These are phyloP conservation scores for Meriones psammophilus DNA, from an alignment of 2,797 vertebrate species.

Conservation along the genomic window DNA sequence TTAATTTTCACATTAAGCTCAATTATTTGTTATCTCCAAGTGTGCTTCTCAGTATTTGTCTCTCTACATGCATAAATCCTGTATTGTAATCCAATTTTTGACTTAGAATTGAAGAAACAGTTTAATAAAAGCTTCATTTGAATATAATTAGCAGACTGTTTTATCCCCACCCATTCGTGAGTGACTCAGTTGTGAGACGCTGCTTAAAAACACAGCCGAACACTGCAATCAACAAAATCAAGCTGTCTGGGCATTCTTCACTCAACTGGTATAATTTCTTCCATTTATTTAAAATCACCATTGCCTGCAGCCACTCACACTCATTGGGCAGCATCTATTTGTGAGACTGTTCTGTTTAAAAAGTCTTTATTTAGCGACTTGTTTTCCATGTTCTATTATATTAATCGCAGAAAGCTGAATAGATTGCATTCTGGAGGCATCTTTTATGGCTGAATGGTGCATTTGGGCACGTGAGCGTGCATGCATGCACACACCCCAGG, in stretches of 20 bases:
- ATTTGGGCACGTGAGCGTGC: accelerated
- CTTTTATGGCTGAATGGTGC: background rate
- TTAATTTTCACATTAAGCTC: constrained; percentile 63
- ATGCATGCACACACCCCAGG: background rate
- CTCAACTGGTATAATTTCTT: constrained; percentile 47
- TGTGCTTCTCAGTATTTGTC: constrained; percentile 12
- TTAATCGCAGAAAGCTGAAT: constrained; percentile 38
- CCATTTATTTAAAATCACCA: background rate
- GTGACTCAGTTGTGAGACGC: constrained; percentile 21
- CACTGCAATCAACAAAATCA: background rate
- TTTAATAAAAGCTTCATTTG: constrained; percentile 53
- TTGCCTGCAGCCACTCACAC: background rate
- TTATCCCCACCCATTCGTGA: constrained; percentile 16
- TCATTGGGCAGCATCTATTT: constrained; percentile 43
- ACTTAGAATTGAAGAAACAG: constrained; percentile 61
- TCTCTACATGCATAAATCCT: background rate
- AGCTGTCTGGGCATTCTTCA: constrained; percentile 22
- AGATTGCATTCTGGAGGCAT: background rate
- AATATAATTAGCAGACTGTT: constrained; percentile 56
- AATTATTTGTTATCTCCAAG: constrained; percentile 40
- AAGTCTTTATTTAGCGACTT: background rate
- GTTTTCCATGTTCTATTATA: constrained; percentile 61
- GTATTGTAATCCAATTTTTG: constrained; percentile 35
- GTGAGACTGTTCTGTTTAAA: constrained; percentile 26
- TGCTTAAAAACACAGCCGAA: constrained; percentile 53